Base-by-base conservation (phyloP, 2,797 vertebrate genomes). In the Urosaurus nigricauda region DNA sequence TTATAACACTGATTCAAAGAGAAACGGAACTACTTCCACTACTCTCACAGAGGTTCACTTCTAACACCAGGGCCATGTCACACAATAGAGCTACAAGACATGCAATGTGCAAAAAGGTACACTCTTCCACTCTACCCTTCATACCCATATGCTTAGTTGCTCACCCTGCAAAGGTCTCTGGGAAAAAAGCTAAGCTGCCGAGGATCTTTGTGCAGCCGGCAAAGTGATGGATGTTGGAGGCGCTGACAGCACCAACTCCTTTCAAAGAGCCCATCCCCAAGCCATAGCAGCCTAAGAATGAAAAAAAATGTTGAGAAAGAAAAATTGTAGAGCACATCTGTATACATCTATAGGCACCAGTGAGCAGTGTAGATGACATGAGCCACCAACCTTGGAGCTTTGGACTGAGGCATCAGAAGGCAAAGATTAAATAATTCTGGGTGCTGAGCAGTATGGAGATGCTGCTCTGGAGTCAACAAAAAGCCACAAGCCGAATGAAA, bases 181-280 rank as follows among this genome's bases (percentile, higher is more conserved):
- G 94, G 51, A 98, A 97, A 94, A 99, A 99, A 0, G 98, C 98
- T 95, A 99, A 93, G 92, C 98, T 99, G 82, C 99, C 99, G 0
- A 98, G 98, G 92, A 99, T 98, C 96, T 99, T 99, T 93, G 96
- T 98, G 94, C 99, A 99, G 89, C 97, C 96, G 0, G 93, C 87
- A 85, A 99, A 99, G 91, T 98, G 95, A 71, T 96, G 96, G 93
- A 99, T 98, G 86, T 99, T 99, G 89, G 97, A 95, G 2, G 98
- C 95, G 0, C 97, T 98, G 86, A 99, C 97, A 0, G 98, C 97
- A 2, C 96, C 97, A 14, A 96, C 93, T 0, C 96, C 96, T 91
- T 98, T 98, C 77, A 98, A 96, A 90, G 96, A 97, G 88, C 98
- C 98, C 97, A 98, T 97, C 14, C 98, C 98, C 92, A 98, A 95